phyloP scores from a whole-genome alignment of 2,888 invertebrate species.

The Ctena decussata region DNA sequence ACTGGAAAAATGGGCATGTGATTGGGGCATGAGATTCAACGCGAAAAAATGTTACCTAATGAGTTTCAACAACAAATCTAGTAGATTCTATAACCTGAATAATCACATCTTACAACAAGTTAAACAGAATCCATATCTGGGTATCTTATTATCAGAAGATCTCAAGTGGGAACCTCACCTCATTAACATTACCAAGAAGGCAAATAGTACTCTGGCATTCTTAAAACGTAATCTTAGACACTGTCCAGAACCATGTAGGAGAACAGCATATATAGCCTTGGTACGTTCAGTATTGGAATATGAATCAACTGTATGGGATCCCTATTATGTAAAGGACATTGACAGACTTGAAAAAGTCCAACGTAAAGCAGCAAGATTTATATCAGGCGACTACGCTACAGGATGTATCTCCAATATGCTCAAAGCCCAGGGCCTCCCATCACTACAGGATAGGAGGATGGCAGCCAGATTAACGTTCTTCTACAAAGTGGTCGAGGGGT shows the following conservation, averaged over 20 bases:
- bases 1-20: conserved; percentile 34
- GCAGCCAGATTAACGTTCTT: neutral
- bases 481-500: conserved; percentile 12
- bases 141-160: conserved; percentile 21
- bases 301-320: neutral
- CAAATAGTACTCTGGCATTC: conserved; percentile 6
- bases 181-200: conserved; percentile 4
- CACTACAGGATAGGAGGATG: neutral
- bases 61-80: conserved; percentile 29
- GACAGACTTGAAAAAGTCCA: neutral
- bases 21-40: conserved; percentile 43
- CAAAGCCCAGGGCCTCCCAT: neutral
- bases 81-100: conserved; percentile 28
- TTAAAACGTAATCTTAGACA: conserved; percentile 15
- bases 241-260: conserved; percentile 10
- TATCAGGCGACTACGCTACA: neutral
- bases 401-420: neutral
- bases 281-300: neutral
- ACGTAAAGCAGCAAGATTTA: neutral
- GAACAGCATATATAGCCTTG: conserved; percentile 15
- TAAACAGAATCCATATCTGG: conserved; percentile 28
- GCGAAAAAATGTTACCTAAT: conserved; percentile 33
- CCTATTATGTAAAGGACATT: neutral
- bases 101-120: conserved; percentile 30
- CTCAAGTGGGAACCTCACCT: conserved; percentile 28